Evolutionary conservation across 1,140 invertebrate genomes (phyloP).

Genomic region (Dryas iulia): DNA sequence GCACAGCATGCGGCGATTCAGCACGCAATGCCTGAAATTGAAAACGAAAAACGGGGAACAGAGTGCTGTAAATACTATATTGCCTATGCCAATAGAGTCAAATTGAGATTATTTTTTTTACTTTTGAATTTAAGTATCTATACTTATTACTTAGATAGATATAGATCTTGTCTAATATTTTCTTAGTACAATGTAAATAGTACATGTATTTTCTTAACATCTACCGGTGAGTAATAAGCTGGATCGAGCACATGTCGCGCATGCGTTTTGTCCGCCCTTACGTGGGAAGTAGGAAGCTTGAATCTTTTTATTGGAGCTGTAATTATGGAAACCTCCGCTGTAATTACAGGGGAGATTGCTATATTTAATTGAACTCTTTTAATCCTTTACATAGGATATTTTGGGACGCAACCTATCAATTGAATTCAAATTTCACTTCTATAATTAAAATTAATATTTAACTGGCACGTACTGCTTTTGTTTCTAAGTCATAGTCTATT

Average conservation of each 20-base stretch:
- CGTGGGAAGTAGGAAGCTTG: constrained; percentile 74
- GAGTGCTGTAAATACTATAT: too few relatives aligned
- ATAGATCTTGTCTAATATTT: background rate
- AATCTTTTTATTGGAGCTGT: constrained; percentile 70
- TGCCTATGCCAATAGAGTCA: too few relatives aligned
- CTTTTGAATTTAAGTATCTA: too few relatives aligned
- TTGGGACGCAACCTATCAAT: constrained; percentile 7
- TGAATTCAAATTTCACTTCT: constrained; percentile 1
- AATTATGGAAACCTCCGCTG: constrained; percentile 73
- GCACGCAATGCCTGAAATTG: too few relatives aligned
- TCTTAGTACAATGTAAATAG: constrained; percentile 10
- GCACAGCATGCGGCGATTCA: too few relatives aligned
- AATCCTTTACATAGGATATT: constrained; percentile 24
- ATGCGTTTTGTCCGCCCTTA: constrained; percentile 47
- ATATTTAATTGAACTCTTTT: constrained; percentile 73
- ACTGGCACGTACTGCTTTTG: background rate
- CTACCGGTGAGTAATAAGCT: constrained; percentile 63
- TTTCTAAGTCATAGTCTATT: background rate
- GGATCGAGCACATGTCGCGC: constrained; percentile 67
- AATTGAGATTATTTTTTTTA: too few relatives aligned
- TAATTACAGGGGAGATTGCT: constrained; percentile 77
- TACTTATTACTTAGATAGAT: too few relatives aligned
- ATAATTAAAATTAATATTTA: background rate
- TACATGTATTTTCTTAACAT: constrained; percentile 62
- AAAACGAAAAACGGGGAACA: too few relatives aligned